phyloP scores from a whole-genome alignment of 2,113 vertebrate genomes.

The Aix galericulata region DNA sequence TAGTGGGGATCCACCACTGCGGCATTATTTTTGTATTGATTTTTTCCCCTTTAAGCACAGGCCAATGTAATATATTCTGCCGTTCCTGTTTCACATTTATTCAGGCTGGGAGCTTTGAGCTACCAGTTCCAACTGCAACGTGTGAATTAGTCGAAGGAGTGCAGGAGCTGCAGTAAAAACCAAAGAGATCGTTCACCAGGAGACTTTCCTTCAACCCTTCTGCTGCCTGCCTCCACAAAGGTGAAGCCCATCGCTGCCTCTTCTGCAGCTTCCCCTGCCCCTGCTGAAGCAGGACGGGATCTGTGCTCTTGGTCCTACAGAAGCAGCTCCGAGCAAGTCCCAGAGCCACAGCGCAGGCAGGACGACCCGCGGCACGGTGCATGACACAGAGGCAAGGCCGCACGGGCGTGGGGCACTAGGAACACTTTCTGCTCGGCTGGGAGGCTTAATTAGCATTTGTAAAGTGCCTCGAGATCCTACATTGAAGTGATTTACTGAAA shows the following conservation, averaged over 20 bases:
- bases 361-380: neutral
- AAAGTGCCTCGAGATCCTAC: neutral
- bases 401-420: neutral
- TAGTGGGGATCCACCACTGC: conserved; percentile 8
- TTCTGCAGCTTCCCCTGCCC: neutral
- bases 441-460: neutral
- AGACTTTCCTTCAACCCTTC: neutral
- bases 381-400: neutral
- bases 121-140: neutral
- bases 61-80: neutral
- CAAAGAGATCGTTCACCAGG: conserved; percentile 15
- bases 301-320: neutral
- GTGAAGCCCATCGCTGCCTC: neutral
- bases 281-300: neutral
- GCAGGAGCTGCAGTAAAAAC: neutral
- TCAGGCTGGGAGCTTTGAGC: conserved; percentile 19
- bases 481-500: conserved; percentile 1
- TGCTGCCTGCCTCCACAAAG: neutral
- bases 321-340: neutral
- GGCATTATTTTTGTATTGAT: conserved; percentile 37
- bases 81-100: conserved; percentile 6
- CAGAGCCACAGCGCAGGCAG: neutral
- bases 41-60: conserved; percentile 20
- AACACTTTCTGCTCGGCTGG: neutral
- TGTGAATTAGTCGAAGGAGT: conserved; percentile 1